Conservation (phyloP, 2,888 invertebrate genomes). For the Drosophila paranaensis region DNA sequence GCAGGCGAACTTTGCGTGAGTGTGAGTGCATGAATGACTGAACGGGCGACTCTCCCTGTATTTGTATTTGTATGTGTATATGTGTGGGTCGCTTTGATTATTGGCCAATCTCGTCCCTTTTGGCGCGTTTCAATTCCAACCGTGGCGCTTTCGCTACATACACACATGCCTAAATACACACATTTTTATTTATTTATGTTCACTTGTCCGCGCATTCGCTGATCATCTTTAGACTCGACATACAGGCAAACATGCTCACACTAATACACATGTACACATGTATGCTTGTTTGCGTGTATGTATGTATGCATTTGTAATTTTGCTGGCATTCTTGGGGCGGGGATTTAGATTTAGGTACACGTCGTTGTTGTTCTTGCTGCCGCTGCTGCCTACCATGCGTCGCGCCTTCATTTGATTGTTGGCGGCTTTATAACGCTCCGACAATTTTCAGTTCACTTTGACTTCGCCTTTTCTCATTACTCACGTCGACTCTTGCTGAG, state of each 20-base stretch:
- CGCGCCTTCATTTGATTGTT: constrained; percentile 56
- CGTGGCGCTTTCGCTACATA: constrained; percentile 43
- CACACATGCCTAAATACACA: constrained; percentile 21
- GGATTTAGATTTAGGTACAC: constrained; percentile 57
- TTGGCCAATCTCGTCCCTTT: constrained; percentile 44
- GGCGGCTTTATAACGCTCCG: constrained; percentile 59
- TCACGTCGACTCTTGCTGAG: constrained; percentile 61
- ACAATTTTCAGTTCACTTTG: constrained; percentile 69
- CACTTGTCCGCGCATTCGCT: constrained; percentile 56
- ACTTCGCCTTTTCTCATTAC: constrained; percentile 60
- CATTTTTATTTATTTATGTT: constrained; percentile 43
- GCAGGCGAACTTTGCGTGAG: constrained; percentile 10
- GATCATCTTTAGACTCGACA: constrained; percentile 53
- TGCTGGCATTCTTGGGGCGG: constrained; percentile 59
- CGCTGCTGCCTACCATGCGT: constrained; percentile 8
- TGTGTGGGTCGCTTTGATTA: constrained; percentile 41
- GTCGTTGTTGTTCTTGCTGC: constrained; percentile 29
- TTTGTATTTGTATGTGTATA: too few species aligned
- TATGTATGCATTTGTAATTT: constrained; percentile 39
- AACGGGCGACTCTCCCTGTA: neutral
- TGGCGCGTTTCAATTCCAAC: constrained; percentile 53
- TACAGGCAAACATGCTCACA: constrained; percentile 14
- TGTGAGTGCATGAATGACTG: constrained; percentile 7
- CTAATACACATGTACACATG: constrained; percentile 1
- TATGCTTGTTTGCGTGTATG: neutral